A percentile compares a stretch with the other conserved stretches of the same genome.
phyloP scores from a whole-genome alignment of 2,113 vertebrate species.

The Burhinus bistriatus region DNA sequence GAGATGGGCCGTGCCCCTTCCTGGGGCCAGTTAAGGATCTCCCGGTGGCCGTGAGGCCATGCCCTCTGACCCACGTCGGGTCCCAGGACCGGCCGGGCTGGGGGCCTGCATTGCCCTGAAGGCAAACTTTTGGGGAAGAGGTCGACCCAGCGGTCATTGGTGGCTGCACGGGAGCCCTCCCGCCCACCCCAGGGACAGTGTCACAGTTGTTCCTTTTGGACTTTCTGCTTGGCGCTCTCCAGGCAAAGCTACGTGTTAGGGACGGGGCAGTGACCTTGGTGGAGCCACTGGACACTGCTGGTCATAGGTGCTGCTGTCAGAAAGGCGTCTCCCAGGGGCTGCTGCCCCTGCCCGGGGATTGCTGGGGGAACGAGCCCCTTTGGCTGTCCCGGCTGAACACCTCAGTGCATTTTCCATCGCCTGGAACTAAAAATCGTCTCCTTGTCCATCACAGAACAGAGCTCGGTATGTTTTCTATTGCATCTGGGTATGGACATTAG shows the following conservation, averaged over 20 bases:
- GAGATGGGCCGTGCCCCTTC: neutral
- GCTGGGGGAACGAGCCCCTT: neutral
- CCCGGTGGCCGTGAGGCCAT: neutral
- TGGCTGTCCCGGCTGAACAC: neutral
- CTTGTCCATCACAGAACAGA: neutral
- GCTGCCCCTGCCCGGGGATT: neutral
- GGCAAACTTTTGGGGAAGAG: accelerated
- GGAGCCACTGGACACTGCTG: neutral
- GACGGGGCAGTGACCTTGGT: neutral
- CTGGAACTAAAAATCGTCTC: neutral
- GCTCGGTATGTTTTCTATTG: neutral
- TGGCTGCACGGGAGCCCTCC: neutral
- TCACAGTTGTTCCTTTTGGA: neutral
- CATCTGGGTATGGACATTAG: neutral
- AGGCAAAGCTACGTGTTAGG: neutral
- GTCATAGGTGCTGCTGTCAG: neutral
- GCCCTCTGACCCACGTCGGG: neutral
- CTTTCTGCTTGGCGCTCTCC: neutral
- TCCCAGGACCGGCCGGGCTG: neutral
- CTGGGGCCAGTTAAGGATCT: neutral
- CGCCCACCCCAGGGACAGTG: neutral
- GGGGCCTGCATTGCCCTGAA: neutral
- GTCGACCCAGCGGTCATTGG: accelerated
- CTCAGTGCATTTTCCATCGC: neutral
- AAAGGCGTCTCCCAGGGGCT: neutral